Base-by-base conservation (phyloP, 2,888 invertebrate genomes). In the Agrochola macilenta region DNA sequence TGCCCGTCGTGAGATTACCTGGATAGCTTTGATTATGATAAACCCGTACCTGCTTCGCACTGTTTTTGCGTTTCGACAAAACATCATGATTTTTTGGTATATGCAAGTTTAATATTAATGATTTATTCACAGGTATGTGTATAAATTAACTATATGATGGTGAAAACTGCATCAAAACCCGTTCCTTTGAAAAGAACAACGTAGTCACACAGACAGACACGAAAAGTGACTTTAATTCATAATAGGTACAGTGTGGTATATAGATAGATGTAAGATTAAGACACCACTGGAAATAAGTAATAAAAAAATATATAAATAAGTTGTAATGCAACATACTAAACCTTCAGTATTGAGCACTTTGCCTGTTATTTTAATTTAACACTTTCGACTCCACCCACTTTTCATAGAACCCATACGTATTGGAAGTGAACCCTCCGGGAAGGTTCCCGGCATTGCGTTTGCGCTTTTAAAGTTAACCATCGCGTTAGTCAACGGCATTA, bases 321-420 rank as follows among this genome's bases (percentile, higher is more conserved):
- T 49, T 49, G 8, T 23, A 30, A 68, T 30, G 26, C 2, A 30
- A 63, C 9, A 46, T 9, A 70, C 14, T 70, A n/a, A n/a, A 35
- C 23, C n/a, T 81, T 57, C 57, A 57, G 0, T 30, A 35, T 23
- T 12, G 11, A 64, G 9, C 17, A 20, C 52, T 23, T 30, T 43
- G 35, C 35, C 23, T n/a, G 26, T 64, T 63, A 30, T 60, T 46
- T 57, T n/a, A 79, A 83, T 78, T 26, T 7, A 35, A 35, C 35
- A 35, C 35, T 5, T 35, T 4, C 0, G 35, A 35, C 35, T 35
- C 35, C 3, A 35, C 2, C 35, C 35, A 35, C 35, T 35, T 35
- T 35, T 35, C 35, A 35, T 35, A 35, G 35, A 35, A 35, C 35
- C 35, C 35, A 35, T 35, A 35, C 35, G 5, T 35, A 35, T 35